Conservation (phyloP, 2,113 vertebrate species). For the Dromiciops gliroides region DNA sequence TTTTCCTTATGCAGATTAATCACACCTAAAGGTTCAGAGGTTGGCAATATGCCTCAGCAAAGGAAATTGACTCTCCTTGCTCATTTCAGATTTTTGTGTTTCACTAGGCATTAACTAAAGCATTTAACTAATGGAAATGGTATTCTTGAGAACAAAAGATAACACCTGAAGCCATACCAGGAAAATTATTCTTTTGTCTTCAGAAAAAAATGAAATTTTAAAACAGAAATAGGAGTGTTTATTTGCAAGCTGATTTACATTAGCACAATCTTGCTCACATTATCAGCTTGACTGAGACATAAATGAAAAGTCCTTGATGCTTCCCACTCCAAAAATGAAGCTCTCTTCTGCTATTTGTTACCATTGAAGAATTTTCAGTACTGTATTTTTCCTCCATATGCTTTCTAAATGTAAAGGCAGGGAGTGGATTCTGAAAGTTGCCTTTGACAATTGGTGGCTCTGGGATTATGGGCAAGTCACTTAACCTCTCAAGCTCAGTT, state of each 20-base stretch:
- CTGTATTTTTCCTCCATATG: conserved; percentile 37
- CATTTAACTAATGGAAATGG: conserved; percentile 13
- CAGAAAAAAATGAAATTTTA: background rate
- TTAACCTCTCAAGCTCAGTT: background rate
- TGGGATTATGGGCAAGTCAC: background rate
- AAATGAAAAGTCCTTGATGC: background rate
- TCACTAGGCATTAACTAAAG: conserved; percentile 28
- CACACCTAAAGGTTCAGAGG: conserved; percentile 16
- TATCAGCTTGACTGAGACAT: background rate
- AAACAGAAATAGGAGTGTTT: background rate
- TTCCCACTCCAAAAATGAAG: conserved; percentile 32
- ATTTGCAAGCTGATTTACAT: conserved; percentile 37
- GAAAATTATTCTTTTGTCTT: conserved; percentile 13
- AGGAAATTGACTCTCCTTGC: background rate
- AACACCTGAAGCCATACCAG: background rate
- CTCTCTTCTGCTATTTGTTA: background rate
- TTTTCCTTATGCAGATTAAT: conserved; percentile 23
- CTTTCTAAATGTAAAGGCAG: background rate
- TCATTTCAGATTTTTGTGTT: conserved; percentile 35
- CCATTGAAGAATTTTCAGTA: conserved; percentile 20
- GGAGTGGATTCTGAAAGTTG: background rate
- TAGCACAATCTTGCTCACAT: background rate
- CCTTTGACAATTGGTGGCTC: background rate
- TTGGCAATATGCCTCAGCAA: background rate
- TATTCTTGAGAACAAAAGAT: conserved; percentile 23